Base-by-base conservation (phyloP, 2,797 vertebrate genomes). In the Acropternis orthonyx region DNA sequence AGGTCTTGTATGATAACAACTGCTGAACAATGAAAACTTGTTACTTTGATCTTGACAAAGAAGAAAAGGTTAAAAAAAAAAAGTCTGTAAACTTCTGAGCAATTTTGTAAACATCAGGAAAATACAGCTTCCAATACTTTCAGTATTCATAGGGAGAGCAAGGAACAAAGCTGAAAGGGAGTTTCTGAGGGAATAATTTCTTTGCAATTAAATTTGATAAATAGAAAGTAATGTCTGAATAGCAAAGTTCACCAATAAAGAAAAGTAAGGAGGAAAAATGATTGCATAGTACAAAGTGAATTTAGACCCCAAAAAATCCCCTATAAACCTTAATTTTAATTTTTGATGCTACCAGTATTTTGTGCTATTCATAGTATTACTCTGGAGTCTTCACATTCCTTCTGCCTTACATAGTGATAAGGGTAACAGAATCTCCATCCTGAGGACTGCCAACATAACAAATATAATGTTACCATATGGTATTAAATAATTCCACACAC, bases 401-500 rank as follows among this genome's bases (percentile, higher is more conserved):
- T 69, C 44, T 85, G 34, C 75, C 32, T 77, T 62, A 27, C 59
- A 39, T 2, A 74, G 73, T 20, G 39, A 68, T 44, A 85, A 88
- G 79, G 19, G 52, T 79, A 95, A 91, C 27, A 78, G 73, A 87
- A 81, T 41, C 34, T 20, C 28, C 34, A 79, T 51, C 22, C 32
- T 4, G 2, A 89, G 62, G 39, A 62, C 52, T 2, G 18, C 74
- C 87, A 95, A 55, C 34, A 66, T 24, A 61, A 56, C 39, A 94
- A 34, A 58, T 72, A 79, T 61, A 79, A 51, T 55, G 65, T 75
- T 88, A 94, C 61, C 43, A 48, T 44, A 68, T 4, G 16, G 19
- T 84, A 91, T 89, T 76, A 75, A 71, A 81, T 77, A 86, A 89
- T 92, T 81, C 59, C 67, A 92, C 65, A 34, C 59, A 37, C 58